These are phyloP conservation scores for Pangasianodon hypophthalmus DNA, from an alignment of 2,113 vertebrate species.

Conservation along the genomic window DNA sequence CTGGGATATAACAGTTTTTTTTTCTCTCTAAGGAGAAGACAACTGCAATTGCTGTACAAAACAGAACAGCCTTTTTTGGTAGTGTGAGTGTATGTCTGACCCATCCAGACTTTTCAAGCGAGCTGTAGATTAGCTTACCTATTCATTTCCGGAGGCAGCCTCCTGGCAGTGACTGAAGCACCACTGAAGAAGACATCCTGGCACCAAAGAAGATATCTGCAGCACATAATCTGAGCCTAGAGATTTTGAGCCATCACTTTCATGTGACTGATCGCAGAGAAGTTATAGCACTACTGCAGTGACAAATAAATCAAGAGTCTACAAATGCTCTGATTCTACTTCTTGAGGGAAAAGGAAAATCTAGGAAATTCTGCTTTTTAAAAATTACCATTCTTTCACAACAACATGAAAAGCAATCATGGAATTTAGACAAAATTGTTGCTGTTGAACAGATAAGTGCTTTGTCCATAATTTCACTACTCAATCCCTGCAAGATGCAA, in stretches of 20 bases:
- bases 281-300: not conserved
- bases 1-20: not conserved
- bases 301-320: slow-evolving; percentile 19
- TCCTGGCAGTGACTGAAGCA: not conserved
- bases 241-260: slow-evolving; percentile 20
- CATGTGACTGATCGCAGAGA: slow-evolving; percentile 2
- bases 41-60: not conserved
- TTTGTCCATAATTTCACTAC: not conserved
- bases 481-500: not conserved
- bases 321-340: not conserved
- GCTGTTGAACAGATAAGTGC: not conserved
- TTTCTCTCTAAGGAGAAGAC: not conserved
- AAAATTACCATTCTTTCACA: not conserved
- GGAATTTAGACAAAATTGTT: not conserved
- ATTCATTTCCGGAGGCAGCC: not conserved
- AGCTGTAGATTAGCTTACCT: slow-evolving; percentile 19
- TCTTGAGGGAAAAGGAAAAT: not conserved
- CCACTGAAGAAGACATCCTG: not conserved
- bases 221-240: slow-evolving; percentile 8
- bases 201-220: slow-evolving; percentile 6
- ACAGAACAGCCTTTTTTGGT: slow-evolving; percentile 1
- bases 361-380: not conserved
- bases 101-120: not conserved
- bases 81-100: not conserved
- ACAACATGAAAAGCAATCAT: not conserved